These are phyloP conservation scores for Echinops telfairi DNA, from an alignment of 2,113 vertebrate species.

Conservation along the genomic window DNA sequence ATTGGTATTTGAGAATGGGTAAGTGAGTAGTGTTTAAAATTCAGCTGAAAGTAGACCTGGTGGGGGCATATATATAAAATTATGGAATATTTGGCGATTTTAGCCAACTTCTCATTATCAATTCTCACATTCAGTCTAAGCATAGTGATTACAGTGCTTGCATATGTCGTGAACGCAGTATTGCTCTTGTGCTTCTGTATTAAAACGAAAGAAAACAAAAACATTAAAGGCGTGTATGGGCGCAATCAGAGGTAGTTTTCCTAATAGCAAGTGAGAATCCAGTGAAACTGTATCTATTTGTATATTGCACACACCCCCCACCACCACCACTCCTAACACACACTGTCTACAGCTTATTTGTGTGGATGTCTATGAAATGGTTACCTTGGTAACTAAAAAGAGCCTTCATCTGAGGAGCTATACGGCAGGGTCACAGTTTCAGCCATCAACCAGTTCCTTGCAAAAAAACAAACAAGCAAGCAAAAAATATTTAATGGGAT, in stretches of 20 bases:
- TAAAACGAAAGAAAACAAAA: no score
- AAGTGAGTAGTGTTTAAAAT: no score
- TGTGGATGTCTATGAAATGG: slow-evolving; percentile 81
- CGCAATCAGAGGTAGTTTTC: slow-evolving; percentile 8
- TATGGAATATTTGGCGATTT: no score
- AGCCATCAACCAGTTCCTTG: slow-evolving; percentile 54
- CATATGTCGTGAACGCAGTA: no score
- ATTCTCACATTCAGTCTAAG: no score
- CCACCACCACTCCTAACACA: no score
- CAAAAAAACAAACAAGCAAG: neutral
- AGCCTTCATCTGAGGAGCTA: slow-evolving; percentile 79
- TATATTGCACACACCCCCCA: slow-evolving; percentile 63
- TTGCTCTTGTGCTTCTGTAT: no score
- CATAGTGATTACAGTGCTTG: no score
- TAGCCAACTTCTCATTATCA: no score
- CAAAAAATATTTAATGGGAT: slow-evolving; percentile 47
- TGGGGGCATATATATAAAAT: no score
- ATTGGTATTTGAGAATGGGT: no score
- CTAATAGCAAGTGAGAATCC: slow-evolving; percentile 46
- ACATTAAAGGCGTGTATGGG: neutral
- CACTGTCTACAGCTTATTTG: slow-evolving; percentile 85
- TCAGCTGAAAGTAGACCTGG: no score
- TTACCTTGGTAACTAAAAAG: slow-evolving; percentile 84
- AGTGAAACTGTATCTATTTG: slow-evolving; percentile 75
- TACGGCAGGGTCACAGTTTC: slow-evolving; percentile 69